Base-by-base conservation (phyloP, 2,797 vertebrate species). In the Syngnathus acus region DNA sequence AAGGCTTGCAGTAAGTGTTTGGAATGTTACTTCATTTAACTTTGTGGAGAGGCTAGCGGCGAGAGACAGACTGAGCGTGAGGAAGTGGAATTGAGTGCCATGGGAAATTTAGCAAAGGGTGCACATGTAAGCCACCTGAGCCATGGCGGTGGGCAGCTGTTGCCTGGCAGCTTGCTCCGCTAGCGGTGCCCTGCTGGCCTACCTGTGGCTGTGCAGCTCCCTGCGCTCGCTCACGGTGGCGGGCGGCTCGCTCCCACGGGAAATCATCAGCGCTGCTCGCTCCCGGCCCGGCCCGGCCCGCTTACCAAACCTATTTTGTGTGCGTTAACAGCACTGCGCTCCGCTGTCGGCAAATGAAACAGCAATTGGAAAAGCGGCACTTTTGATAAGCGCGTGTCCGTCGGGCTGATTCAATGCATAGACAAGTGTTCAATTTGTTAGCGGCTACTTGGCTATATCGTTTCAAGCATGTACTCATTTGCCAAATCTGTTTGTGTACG, bases 151-250 rank as follows among this genome's bases (percentile, higher is more conserved):
- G 76, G 79, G 85, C 88, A 89, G 84, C 87, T 90, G 86, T 86
- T 78, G 58, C 75, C 66, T 72, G 76, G 21, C 60, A 45, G 40
- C 74, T 68, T 73, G 70, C 72, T 71, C 77, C 26, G 26, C 26
- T 32, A 69, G 77, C 40, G 72, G 78, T 81, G 83, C 78, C 79
- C 47, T 19, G 21, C 77, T 71, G 78, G 76, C 82, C 68, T 84
- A 88, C 87, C 88, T 88, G 88, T 87, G 81, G 87, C 79, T 76
- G 66, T 78, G 79, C 83, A 69, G 80, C 78, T 83, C 78, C 66
- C 74, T 80, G 39, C 72, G 72, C 82, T 81, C n/a, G n/a, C n/a
- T n/a, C 65, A 45, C 72, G 55, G 75, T 86, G 78, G 73, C 68
- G 71, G 58, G 75, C 85, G 78, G 73, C 68, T 26, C 37, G 8